Conservation (phyloP, 2,888 invertebrate genomes). For the Platycheirus albimanus region DNA sequence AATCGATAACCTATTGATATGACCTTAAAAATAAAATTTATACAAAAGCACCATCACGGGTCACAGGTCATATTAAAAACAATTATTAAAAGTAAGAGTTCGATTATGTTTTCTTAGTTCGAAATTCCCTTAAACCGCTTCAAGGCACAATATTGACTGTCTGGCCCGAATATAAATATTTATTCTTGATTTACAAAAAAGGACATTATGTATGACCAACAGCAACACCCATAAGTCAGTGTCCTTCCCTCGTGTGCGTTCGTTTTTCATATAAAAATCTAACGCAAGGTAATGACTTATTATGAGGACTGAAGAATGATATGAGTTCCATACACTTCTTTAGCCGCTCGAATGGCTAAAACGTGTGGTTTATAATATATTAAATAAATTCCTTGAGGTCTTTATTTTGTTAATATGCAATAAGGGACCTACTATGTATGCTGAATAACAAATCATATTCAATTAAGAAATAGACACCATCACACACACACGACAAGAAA, state of each 20-base stretch:
- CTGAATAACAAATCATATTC: constrained; percentile 46
- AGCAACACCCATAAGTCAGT: neutral
- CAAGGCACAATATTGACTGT: constrained; percentile 5
- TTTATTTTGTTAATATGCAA: constrained; percentile 11
- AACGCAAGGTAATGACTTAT: no score
- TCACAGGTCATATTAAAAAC: neutral
- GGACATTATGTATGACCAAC: neutral
- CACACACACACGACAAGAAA: no score
- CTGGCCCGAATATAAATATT: constrained; percentile 1
- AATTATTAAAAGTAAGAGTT: neutral
- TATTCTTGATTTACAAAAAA: constrained; percentile 1
- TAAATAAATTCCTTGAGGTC: neutral
- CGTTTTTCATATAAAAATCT: neutral
- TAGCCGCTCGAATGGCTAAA: neutral
- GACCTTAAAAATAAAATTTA: no score
- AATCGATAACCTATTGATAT: no score
- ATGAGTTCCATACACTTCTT: neutral
- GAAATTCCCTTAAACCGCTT: no score
- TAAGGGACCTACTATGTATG: neutral
- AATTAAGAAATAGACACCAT: constrained; percentile 40
- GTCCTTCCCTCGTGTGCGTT: neutral
- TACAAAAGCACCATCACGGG: no score
- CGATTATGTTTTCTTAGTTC: neutral
- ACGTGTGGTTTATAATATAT: neutral
- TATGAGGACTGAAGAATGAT: no score